These are phyloP conservation scores for Drosophila suzukii DNA, from an alignment of 1,140 invertebrate genomes.

Conservation along the genomic window DNA sequence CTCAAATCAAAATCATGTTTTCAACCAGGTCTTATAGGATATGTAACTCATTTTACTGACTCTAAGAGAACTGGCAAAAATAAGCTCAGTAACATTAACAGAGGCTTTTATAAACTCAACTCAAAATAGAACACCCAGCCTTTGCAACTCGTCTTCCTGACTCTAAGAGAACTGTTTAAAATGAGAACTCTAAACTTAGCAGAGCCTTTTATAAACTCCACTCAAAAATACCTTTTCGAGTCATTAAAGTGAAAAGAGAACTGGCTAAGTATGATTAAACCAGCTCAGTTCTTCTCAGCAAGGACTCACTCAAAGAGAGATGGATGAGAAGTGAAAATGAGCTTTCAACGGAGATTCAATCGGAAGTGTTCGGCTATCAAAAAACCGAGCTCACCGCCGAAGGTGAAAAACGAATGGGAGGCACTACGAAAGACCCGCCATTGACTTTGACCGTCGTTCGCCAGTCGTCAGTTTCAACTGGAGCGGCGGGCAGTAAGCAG, in stretches of 20 bases:
- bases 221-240: background rate
- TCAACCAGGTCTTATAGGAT: background rate
- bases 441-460: slow-evolving; percentile 52
- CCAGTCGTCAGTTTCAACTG: slow-evolving; percentile 61
- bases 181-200: background rate
- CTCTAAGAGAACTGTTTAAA: background rate
- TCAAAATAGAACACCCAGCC: background rate
- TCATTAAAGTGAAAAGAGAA: background rate
- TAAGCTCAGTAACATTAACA: background rate
- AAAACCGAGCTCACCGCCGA: slow-evolving; percentile 2
- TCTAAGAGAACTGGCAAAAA: background rate
- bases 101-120: background rate
- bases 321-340: background rate
- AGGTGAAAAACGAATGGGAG: slow-evolving; percentile 39
- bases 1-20: background rate
- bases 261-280: background rate
- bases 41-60: background rate
- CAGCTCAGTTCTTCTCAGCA: background rate
- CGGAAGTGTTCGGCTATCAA: background rate
- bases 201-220: background rate
- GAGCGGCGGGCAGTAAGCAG: slow-evolving; percentile 61
- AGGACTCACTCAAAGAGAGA: background rate
- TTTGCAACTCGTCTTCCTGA: background rate
- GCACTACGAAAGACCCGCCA: slow-evolving; percentile 27
- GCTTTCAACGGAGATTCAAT: slow-evolving; percentile 3